Evolutionary conservation across 2,113 vertebrate genomes (phyloP).

Genomic region (Malurus elegans): DNA sequence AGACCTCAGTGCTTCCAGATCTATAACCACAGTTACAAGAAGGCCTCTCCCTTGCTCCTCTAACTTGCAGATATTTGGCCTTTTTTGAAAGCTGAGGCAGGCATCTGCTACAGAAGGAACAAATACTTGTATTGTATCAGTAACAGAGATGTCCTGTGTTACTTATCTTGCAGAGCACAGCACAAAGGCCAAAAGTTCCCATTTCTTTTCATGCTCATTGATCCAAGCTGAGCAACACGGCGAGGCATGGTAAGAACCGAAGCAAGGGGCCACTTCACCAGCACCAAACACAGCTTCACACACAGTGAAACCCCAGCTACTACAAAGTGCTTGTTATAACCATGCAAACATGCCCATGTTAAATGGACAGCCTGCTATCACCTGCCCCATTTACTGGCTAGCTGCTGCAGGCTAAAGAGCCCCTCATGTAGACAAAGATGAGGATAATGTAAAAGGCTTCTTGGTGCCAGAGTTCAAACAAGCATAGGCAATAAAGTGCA

Average conservation of each 20-base stretch:
- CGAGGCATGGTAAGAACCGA: neutral
- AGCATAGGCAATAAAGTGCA: neutral
- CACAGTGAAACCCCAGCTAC: neutral
- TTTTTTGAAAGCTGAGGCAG: constrained; percentile 8
- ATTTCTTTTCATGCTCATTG: neutral
- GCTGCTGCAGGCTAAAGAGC: neutral
- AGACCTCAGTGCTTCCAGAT: neutral
- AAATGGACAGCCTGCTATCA: neutral
- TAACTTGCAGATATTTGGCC: neutral
- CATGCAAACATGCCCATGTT: neutral
- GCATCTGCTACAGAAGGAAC: constrained; percentile 21
- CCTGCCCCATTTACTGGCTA: neutral
- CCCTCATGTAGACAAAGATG: neutral
- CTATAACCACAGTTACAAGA: neutral
- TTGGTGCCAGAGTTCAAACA: neutral
- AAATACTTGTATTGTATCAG: constrained; percentile 33
- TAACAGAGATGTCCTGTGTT: constrained; percentile 42
- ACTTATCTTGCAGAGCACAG: neutral
- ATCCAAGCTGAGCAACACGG: neutral
- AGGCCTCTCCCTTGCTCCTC: neutral
- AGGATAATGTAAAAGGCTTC: neutral
- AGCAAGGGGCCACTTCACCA: neutral
- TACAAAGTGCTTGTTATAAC: neutral
- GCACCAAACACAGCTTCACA: neutral
- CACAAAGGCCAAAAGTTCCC: constrained; percentile 2